These are phyloP conservation scores for Holothuria scabra DNA, from an alignment of 53 echinoderm and acorn worm species.

Conservation along the genomic window DNA sequence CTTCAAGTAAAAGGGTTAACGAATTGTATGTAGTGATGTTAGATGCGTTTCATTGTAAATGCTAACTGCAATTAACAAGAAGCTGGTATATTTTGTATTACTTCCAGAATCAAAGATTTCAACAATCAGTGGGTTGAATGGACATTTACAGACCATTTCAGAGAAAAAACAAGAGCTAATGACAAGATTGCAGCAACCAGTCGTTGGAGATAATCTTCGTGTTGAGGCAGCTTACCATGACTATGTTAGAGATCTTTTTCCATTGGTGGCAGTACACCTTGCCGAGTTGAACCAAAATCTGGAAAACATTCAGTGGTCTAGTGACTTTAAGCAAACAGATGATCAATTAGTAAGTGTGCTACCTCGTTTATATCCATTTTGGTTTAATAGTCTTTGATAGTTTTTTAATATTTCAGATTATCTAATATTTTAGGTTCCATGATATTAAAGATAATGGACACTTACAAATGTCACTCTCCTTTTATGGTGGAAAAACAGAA, in stretches of 20 bases:
- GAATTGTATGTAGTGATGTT: too few relatives aligned
- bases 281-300: slow-evolving; percentile 81
- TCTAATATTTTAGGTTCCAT: too few relatives aligned
- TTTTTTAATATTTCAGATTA: too few relatives aligned
- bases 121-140: slow-evolving; percentile 64
- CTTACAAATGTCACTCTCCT: too few relatives aligned
- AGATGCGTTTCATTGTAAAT: too few relatives aligned
- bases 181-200: slow-evolving; percentile 83
- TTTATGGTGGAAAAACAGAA: too few relatives aligned
- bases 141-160: slow-evolving; percentile 73
- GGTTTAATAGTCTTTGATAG: too few relatives aligned
- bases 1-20: too few relatives aligned
- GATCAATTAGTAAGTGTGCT: slow-evolving; percentile 76
- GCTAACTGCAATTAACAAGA: too few relatives aligned
- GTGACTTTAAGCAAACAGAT: slow-evolving; percentile 74
- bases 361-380: not conserved
- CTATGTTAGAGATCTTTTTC: slow-evolving; percentile 84
- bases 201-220: slow-evolving; percentile 83
- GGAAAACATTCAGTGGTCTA: slow-evolving; percentile 87
- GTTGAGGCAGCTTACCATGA: slow-evolving; percentile 87
- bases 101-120: slow-evolving; percentile 60
- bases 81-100: not conserved
- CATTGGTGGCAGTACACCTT: slow-evolving; percentile 70
- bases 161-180: slow-evolving; percentile 86
- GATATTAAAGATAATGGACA: too few relatives aligned